phyloP scores from a whole-genome alignment of 2,797 vertebrate species.

The Sebastes aleutianus region DNA sequence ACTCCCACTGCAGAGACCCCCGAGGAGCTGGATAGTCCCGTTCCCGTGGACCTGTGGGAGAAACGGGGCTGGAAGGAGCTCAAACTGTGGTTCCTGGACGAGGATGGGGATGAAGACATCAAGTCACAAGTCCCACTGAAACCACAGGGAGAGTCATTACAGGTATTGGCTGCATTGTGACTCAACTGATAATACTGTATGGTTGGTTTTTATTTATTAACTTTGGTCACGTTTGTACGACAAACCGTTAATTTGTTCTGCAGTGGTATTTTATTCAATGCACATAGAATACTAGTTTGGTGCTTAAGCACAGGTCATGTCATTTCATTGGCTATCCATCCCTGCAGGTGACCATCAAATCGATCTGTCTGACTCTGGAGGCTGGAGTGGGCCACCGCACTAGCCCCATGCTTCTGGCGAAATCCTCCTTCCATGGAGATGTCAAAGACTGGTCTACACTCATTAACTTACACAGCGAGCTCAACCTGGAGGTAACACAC shows the following conservation, averaged over 20 bases:
- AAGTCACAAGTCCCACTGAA: conserved; percentile 77
- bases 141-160: conserved; percentile 87
- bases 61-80: conserved; percentile 87
- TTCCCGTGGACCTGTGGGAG: conserved; percentile 89
- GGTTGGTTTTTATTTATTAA: background rate
- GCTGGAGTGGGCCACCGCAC: conserved; percentile 96
- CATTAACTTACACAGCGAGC: conserved; percentile 89
- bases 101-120: conserved; percentile 82
- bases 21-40: conserved; percentile 82
- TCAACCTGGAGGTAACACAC: conserved; percentile 82
- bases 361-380: conserved; percentile 93
- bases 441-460: conserved; percentile 94
- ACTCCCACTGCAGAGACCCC: conserved; percentile 86
- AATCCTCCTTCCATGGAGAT: conserved; percentile 90
- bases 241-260: background rate
- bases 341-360: conserved; percentile 85
- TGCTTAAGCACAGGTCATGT: background rate
- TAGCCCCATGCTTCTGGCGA: conserved; percentile 95
- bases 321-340: conserved; percentile 8
- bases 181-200: background rate
- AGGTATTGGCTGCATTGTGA: conserved; percentile 66
- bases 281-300: background rate
- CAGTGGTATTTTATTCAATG: background rate
- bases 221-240: background rate
- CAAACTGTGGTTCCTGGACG: conserved; percentile 97